These are phyloP conservation scores for Erythrolamprus reginae DNA, from an alignment of 2,113 vertebrate genomes.

Conservation along the genomic window DNA sequence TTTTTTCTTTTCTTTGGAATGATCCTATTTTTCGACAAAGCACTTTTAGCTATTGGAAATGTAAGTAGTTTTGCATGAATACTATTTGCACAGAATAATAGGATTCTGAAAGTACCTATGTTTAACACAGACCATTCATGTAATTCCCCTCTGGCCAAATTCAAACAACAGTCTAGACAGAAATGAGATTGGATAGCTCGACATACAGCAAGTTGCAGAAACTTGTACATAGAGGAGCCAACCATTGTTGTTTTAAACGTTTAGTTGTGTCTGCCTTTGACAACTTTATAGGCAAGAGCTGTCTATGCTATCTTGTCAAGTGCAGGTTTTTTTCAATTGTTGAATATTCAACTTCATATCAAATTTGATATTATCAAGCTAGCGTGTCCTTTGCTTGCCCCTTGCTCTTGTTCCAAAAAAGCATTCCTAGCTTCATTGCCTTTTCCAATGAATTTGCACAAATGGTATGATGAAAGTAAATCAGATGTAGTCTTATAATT, in stretches of 20 bases:
- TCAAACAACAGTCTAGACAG: neutral
- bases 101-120: neutral
- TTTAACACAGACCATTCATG: neutral
- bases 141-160: neutral
- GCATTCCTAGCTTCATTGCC: neutral
- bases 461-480: neutral
- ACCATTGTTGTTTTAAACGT: neutral
- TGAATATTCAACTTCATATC: neutral
- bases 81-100: neutral
- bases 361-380: neutral
- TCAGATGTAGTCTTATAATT: neutral
- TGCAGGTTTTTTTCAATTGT: neutral
- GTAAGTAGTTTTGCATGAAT: conserved; percentile 71
- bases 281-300: neutral
- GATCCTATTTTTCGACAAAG: conserved; percentile 99
- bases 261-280: neutral
- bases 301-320: neutral
- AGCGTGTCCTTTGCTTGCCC: neutral
- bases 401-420: neutral
- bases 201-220: neutral
- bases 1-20: conserved; percentile 99
- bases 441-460: neutral
- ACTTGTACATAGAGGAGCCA: neutral
- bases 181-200: neutral
- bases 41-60: conserved; percentile 94